Evolutionary conservation across 2,797 vertebrate genomes (phyloP), one percentile per base, ranked within the genome.

Genomic region (Astyanax mexicanus): DNA sequence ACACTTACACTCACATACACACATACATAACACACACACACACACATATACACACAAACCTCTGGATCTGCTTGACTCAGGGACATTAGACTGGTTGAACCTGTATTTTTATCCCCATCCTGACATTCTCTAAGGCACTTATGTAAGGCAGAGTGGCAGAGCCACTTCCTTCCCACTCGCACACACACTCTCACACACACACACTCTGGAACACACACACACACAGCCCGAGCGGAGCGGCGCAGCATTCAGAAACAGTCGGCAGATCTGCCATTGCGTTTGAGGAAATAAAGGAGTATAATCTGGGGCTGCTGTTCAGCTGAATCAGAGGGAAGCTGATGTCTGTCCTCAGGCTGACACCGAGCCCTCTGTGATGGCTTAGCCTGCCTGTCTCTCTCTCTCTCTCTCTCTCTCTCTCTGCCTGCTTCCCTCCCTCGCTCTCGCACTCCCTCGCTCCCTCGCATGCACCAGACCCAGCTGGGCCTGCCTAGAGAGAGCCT

Each of bases 11-110:
- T n/a, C n/a, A n/a, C n/a, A n/a, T n/a, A n/a, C n/a, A 88, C 70
- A 86, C 80, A 83, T 75, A 57, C 81, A 88, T 70, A 86, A 88
- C 70, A 86, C 80, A 83, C 75, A 57, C 81, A 88, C 70, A 86
- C 80, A 83, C 75, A 88, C 72, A 88, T 80, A 83, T 76, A 71
- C 79, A 83, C 71, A 72, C 83, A 72, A 71, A 70, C 54, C 60
- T 68, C 66, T 74, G 75, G 71, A 78, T 79, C 49, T 69, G 62
- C 67, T 38, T 81, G 70, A 81, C 68, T 81, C 77, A 32, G 80
- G 82, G 77, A 83, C 72, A 83, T 83, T 80, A 80, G 72, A 79
- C 77, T 80, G 80, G 74, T 84, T 78, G 77, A 80, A 81, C 82
- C 77, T 80, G 72, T 81, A 81, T 84, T 84, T 84, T 81, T 84